Evolutionary conservation across 1,140 invertebrate genomes (phyloP).

Genomic region (Drosophila pachea): DNA sequence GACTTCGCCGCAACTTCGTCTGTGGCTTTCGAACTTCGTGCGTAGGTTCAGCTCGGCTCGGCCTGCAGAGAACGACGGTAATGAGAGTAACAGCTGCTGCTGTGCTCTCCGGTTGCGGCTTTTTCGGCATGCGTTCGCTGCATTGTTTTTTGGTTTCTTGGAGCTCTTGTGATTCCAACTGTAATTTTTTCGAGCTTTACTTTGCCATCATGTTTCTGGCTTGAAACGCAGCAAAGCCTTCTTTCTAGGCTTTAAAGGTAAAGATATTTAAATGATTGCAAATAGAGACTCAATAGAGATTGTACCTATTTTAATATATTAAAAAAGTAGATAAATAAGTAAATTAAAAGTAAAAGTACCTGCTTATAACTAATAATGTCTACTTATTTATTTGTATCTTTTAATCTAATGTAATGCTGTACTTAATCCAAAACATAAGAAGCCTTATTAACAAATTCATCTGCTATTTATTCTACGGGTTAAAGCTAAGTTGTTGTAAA

Average conservation of each 20-base stretch:
- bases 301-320: too few relatives aligned
- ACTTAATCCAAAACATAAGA: too few relatives aligned
- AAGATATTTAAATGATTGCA: too few relatives aligned
- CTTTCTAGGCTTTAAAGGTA: too few relatives aligned
- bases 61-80: constrained; percentile 4
- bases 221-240: too few relatives aligned
- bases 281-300: too few relatives aligned
- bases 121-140: constrained; percentile 6
- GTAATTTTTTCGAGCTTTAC: constrained; percentile 6
- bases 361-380: too few relatives aligned
- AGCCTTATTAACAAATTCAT: neutral
- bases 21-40: constrained; percentile 26
- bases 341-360: too few relatives aligned
- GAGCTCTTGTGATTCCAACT: constrained; percentile 4
- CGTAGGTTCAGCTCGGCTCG: constrained; percentile 32
- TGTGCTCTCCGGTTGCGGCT: constrained; percentile 8
- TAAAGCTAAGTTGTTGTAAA: constrained; percentile 47
- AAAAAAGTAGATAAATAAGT: too few relatives aligned
- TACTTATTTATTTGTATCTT: too few relatives aligned
- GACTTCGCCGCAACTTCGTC: constrained; percentile 30
- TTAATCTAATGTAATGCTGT: too few relatives aligned
- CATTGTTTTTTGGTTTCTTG: constrained; percentile 12
- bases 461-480: neutral
- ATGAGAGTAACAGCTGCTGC: constrained; percentile 20
- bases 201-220: neutral